A percentile compares a stretch with the other conserved stretches of the same genome.
phyloP scores from a whole-genome alignment of 2,113 vertebrate species.

The Macquaria australasica region DNA sequence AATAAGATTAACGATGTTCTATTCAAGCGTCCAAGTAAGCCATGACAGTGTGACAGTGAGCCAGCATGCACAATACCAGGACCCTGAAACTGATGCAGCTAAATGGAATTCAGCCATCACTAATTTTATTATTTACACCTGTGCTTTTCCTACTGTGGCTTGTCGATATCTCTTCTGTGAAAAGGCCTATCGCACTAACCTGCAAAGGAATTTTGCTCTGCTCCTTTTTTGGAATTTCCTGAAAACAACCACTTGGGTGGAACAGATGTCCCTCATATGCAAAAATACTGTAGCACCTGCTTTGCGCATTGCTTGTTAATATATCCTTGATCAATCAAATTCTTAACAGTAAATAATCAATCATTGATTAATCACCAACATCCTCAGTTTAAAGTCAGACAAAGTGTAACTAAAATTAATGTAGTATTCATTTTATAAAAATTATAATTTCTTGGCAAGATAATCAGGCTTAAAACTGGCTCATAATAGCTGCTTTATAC shows the following conservation, averaged over 20 bases:
- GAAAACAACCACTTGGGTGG: not conserved
- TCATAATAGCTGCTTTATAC: conserved; percentile 4
- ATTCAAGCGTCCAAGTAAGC: not conserved
- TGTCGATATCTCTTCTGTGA: not conserved
- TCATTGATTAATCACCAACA: not conserved
- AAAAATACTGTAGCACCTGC: not conserved
- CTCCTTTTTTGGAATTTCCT: not conserved
- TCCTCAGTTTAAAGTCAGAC: not conserved
- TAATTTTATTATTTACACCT: not conserved
- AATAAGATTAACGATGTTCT: not conserved
- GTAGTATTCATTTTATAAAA: not conserved
- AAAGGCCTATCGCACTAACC: too few species aligned
- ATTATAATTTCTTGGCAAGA: not conserved
- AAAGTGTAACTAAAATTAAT: not conserved
- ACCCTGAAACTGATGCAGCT: conserved; percentile 1
- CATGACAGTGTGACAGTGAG: not conserved
- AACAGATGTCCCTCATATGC: not conserved
- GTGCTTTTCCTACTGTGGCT: not conserved
- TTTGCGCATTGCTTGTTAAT: not conserved
- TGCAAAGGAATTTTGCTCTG: too few species aligned
- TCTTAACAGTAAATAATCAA: not conserved
- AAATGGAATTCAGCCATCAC: not conserved
- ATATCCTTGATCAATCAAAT: not conserved
- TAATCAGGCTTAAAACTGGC: not conserved
- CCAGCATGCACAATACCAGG: not conserved